Evolutionary conservation across 2,113 vertebrate species (phyloP).

Genomic region (zebrafish (Danio rerio)): GRCz12tu NC_133193.1:6207501-6208000

Average conservation of each 20-base stretch:
- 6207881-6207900: conserved; percentile 34
- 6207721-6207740: too few relatives aligned
- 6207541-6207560: too few relatives aligned
- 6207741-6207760: not conserved
- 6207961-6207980: conserved; percentile 50
- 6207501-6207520: too few relatives aligned
- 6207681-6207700: too few relatives aligned
- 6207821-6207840: conserved; percentile 24
- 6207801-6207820: conserved; percentile 19
- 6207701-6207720: too few relatives aligned
- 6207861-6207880: conserved; percentile 14
- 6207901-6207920: not conserved
- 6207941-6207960: conserved; percentile 41
- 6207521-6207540: too few relatives aligned
- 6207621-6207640: too few relatives aligned
- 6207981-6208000: conserved; percentile 45
- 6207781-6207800: conserved; percentile 14
- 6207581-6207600: too few relatives aligned
- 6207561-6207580: too few relatives aligned
- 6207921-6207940: not conserved
- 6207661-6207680: too few relatives aligned
- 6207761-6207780: conserved; percentile 1
- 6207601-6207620: too few relatives aligned
- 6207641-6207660: too few relatives aligned
- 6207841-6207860: conserved; percentile 35